Conservation (phyloP, 2,113 vertebrate species). For the Aplodontia rufa region DNA sequence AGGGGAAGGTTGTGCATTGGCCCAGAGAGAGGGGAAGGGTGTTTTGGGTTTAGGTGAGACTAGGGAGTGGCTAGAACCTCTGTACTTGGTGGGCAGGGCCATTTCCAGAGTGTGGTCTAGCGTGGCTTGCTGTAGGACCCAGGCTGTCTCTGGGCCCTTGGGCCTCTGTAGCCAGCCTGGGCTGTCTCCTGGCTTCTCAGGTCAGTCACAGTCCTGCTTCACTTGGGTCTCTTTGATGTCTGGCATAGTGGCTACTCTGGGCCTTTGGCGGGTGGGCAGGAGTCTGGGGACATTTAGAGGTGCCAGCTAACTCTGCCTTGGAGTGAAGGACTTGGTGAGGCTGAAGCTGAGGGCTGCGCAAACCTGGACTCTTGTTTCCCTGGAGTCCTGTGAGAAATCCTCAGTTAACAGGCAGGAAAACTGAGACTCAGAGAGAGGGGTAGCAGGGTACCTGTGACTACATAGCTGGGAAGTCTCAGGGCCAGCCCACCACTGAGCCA, state of each 20-base stretch:
- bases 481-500: background rate
- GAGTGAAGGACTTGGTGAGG: background rate
- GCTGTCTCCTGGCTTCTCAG: background rate
- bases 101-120: background rate
- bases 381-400: background rate
- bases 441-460: background rate
- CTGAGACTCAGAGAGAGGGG: background rate
- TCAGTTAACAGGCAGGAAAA: background rate
- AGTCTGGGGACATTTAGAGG: background rate
- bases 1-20: background rate
- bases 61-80: background rate
- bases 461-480: background rate
- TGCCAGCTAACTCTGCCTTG: background rate
- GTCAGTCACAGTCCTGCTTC: background rate
- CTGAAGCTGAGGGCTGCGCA: background rate
- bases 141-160: background rate
- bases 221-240: background rate
- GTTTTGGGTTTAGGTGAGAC: background rate
- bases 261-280: background rate
- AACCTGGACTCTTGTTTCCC: background rate
- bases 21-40: background rate
- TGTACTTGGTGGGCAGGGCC: background rate
- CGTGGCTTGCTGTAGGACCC: background rate
- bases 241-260: background rate
- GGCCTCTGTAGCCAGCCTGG: background rate